Evolutionary conservation across 1,140 invertebrate genomes (phyloP).

Genomic region (Rhynchophorus ferrugineus): DNA sequence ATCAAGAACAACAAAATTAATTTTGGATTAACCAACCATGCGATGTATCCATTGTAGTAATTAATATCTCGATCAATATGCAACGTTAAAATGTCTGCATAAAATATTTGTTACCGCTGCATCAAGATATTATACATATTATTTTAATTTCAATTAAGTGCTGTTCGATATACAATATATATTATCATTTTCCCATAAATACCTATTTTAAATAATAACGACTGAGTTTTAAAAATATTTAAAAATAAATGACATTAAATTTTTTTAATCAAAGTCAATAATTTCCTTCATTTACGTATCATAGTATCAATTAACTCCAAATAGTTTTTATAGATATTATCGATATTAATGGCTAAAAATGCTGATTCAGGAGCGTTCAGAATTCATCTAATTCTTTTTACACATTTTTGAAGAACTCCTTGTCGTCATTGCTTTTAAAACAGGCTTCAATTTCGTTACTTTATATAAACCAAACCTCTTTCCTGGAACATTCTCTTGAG

Average conservation of each 20-base stretch:
- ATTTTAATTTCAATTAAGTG: background rate
- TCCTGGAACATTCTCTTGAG: too few species aligned
- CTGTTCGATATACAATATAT: background rate
- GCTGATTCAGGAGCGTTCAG: background rate
- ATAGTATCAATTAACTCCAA: background rate
- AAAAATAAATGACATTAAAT: background rate
- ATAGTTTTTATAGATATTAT: background rate
- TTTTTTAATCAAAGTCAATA: background rate
- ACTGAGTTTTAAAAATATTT: too few species aligned
- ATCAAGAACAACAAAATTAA: background rate
- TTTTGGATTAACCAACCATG: background rate
- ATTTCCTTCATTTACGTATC: background rate
- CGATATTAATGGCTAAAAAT: background rate
- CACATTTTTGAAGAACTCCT: background rate
- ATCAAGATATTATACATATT: background rate
- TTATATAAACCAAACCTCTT: too few species aligned
- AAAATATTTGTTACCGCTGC: background rate
- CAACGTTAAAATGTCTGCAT: background rate
- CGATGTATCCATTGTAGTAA: background rate
- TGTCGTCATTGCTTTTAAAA: background rate
- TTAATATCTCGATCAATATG: background rate
- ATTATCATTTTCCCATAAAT: background rate
- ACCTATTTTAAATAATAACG: too few species aligned
- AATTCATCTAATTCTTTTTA: background rate
- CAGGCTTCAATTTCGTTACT: too few species aligned